phyloP scores from a whole-genome alignment of 2,113 vertebrate genomes.

The Tyto alba region DNA sequence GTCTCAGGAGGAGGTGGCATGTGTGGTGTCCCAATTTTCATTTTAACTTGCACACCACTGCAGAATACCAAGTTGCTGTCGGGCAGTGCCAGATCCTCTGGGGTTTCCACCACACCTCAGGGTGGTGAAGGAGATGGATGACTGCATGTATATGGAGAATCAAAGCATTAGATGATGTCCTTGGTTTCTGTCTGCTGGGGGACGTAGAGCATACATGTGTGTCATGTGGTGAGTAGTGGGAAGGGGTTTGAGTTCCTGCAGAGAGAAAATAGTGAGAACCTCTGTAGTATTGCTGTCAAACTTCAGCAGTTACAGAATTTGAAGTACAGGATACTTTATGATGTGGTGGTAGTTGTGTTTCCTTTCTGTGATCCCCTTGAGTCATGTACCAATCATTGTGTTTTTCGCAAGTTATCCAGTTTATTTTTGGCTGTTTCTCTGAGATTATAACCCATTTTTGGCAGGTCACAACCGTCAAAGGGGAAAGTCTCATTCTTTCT shows the following conservation, averaged over 20 bases:
- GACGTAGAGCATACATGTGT: fast-evolving
- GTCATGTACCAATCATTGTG: neutral
- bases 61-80: neutral
- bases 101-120: neutral
- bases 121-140: neutral
- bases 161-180: neutral
- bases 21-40: neutral
- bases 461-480: neutral
- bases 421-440: neutral
- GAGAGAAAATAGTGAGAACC: neutral
- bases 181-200: neutral
- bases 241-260: neutral
- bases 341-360: neutral
- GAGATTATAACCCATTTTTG: neutral
- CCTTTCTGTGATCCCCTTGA: neutral
- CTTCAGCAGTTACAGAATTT: neutral
- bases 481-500: neutral
- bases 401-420: neutral
- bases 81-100: neutral
- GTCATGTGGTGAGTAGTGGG: neutral
- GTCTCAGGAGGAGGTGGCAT: neutral
- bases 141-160: neutral
- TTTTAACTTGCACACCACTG: neutral
- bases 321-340: neutral
- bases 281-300: neutral